Base-by-base conservation (phyloP, 2,113 vertebrate genomes). In the Xyrauchen texanus region DNA sequence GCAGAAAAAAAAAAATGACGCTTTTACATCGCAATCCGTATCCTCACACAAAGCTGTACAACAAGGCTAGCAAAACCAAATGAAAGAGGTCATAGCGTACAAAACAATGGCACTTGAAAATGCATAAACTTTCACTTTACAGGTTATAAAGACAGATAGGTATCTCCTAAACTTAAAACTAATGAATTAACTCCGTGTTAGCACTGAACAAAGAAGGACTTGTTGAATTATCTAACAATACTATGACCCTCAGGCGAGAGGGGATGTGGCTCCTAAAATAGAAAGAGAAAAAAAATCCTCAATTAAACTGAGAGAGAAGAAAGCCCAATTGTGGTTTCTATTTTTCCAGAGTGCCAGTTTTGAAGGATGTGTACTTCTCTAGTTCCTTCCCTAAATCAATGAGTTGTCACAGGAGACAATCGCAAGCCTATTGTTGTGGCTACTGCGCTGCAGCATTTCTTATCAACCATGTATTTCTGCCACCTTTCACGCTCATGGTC, bases 301-400 rank as follows among this genome's bases (percentile, higher is more conserved):
- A 91, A 88, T 88, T 85, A 72, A 90, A 90, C 84, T 75, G 83
- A 7, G 68, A 60, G 68, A 21, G 51, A 87, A 87, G 84, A 85
- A 87, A 79, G 8, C 77, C 83, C 21, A 87, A 89, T 84, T 87
- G 84, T 84, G 81, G 86, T 66, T 87, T 90, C 90, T 93, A 92
- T 91, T 92, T 92, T 90, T 91, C 89, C 67, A 61, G 75, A 78
- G 86, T 85, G 89, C 87, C 88, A 90, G 88, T 79, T 83, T 76
- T 87, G 83, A 81, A 91, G 92, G 91, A 93, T 93, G 91, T 93
- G 86, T 91, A 92, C 86, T 87, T 87, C 91, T 91, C 90, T 89
- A 84, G 92, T 91, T 94, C 92, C 93, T 94, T 94, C 92, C 93
- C 92, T 89, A 90, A 91, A 92, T 90, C 90, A 91, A 85, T 78